Evolutionary conservation across 2,888 invertebrate species (phyloP).

Genomic region (Athalia cordata): DNA sequence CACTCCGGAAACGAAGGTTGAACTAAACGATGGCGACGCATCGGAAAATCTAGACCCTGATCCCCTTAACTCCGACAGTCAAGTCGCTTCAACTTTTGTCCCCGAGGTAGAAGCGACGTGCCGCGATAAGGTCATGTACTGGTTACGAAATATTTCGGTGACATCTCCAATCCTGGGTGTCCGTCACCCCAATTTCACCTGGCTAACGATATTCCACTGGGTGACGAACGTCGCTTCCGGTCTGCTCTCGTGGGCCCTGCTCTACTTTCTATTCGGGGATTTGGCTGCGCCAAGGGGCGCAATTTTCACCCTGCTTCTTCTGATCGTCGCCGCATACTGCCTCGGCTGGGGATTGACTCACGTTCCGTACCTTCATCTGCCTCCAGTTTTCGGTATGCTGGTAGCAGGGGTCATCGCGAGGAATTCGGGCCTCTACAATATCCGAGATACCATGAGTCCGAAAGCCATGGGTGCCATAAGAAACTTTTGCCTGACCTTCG

Average conservation of each 20-base stretch:
- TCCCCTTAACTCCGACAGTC: background rate
- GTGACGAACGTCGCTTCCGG: constrained; percentile 51
- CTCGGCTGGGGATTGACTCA: constrained; percentile 65
- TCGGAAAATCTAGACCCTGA: no score
- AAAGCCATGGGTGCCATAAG: constrained; percentile 60
- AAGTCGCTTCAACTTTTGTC: background rate
- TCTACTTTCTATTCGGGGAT: constrained; percentile 62
- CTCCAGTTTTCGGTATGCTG: constrained; percentile 80
- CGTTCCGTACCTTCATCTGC: constrained; percentile 67
- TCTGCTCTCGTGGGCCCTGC: constrained; percentile 55
- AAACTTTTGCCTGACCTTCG: constrained; percentile 65
- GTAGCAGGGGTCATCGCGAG: constrained; percentile 76
- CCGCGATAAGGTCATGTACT: constrained; percentile 62
- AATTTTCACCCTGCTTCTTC: constrained; percentile 60
- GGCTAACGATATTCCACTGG: constrained; percentile 60
- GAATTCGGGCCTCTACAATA: constrained; percentile 57
- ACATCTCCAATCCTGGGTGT: constrained; percentile 53
- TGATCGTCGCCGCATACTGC: constrained; percentile 60
- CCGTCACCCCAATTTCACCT: constrained; percentile 55
- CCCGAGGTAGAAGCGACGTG: constrained; percentile 56
- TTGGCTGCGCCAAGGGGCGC: constrained; percentile 61
- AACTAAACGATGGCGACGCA: no score
- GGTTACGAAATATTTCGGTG: constrained; percentile 59
- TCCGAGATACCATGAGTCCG: constrained; percentile 60
- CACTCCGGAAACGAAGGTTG: no score